Evolutionary conservation across 2,113 vertebrate genomes (phyloP), one percentile per base, ranked within the genome.

Genomic region (Scomber colias): DNA sequence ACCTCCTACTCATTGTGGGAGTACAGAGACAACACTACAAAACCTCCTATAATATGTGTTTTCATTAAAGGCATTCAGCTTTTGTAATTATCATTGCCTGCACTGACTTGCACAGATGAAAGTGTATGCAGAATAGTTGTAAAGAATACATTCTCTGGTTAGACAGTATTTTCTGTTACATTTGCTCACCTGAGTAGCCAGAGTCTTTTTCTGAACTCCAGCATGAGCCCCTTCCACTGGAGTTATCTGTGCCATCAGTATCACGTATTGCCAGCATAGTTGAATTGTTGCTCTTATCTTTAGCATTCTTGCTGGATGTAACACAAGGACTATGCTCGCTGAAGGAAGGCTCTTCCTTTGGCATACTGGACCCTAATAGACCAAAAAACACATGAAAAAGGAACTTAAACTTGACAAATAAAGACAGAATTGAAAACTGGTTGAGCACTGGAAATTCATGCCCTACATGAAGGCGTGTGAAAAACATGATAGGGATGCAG

Each of bases 201-300:
- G 94, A 95, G 75, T 95, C 94, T 70, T 94, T 95, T 27, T 95
- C 93, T 16, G 94, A 94, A 60, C 90, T 90, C 88, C 89, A 93
- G 72, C 44, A 65, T 2, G 88, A 94, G 61, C 60, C 78, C 9
- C 64, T 79, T 53, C 81, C 83, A 17, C 70, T 78, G 69, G 78
- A 72, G 27, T 69, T 16, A 1, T 74, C 74, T 7, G 53, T 2
- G 19, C 75, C 72, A 63, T 76, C 75, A 17, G 60, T 56, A 9
- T 77, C 83, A 17, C 70, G 86, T 17, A 83, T 71, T 9, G 88
- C 90, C 83, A 84, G 59, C 59, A 92, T 62, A 44, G 87, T 74
- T 3, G 80, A 80, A 12, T 82, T 90, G 92, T 94, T 93, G 77
- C 85, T 90, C 82, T 89, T 92, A 44, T 94, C 90, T 85, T 93